phyloP scores from a whole-genome alignment of 2,797 vertebrate genomes.

The Danio jaintianensis region DNA sequence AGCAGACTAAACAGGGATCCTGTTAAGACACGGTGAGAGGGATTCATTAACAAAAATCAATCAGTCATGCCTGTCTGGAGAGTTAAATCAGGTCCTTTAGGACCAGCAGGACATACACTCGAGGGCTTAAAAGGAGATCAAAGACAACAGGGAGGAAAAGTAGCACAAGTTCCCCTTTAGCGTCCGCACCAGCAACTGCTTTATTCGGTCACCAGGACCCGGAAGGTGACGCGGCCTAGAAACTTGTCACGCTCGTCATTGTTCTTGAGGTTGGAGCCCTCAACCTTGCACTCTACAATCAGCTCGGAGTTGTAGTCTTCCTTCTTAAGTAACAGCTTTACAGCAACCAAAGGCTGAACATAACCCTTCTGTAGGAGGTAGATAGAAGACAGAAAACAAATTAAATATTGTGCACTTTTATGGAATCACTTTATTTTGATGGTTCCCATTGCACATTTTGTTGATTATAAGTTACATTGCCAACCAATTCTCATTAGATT shows the following conservation, averaged over 20 bases:
- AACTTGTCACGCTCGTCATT: slow-evolving; percentile 93
- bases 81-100: slow-evolving; percentile 8
- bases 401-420: not conserved
- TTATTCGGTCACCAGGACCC: slow-evolving; percentile 85
- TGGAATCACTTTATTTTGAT: no score
- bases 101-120: not conserved
- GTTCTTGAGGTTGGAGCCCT: slow-evolving; percentile 87
- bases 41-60: slow-evolving; percentile 33
- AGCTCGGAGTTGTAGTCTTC: slow-evolving; percentile 83
- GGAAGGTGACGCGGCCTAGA: slow-evolving; percentile 91
- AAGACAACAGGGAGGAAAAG: slow-evolving; percentile 32
- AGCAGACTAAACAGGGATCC: not conserved
- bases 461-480: no score
- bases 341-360: slow-evolving; percentile 91
- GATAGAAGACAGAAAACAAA: not conserved
- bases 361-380: slow-evolving; percentile 81
- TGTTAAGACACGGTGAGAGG: not conserved
- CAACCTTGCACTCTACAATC: slow-evolving; percentile 88
- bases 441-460: no score
- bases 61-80: slow-evolving; percentile 37
- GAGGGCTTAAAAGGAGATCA: not conserved
- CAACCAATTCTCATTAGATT: no score
- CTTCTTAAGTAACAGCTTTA: slow-evolving; percentile 83
- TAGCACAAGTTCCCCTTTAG: slow-evolving; percentile 56
- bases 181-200: slow-evolving; percentile 56